phyloP scores from a whole-genome alignment of 2,797 vertebrate genomes.

The Parotocinclus haroldoi region DNA sequence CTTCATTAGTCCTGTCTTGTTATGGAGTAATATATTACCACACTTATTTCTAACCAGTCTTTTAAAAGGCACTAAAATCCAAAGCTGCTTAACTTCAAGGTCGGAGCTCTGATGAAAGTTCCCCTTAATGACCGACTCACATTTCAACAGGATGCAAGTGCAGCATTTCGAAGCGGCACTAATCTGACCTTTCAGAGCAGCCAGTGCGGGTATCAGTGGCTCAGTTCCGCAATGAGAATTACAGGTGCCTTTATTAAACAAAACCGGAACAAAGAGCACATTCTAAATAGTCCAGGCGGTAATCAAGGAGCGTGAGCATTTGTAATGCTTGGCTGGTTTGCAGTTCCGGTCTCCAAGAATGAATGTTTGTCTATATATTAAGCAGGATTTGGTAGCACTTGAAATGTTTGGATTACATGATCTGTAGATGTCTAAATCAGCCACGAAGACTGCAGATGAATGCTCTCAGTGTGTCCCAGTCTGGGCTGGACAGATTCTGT shows the following conservation, averaged over 20 bases:
- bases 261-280: slow-evolving; percentile 43
- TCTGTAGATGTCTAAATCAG: background rate
- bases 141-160: slow-evolving; percentile 37
- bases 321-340: slow-evolving; percentile 27
- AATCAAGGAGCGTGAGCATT: slow-evolving; percentile 33
- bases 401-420: slow-evolving; percentile 1
- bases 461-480: background rate
- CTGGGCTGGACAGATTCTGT: background rate
- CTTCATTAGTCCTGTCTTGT: slow-evolving; percentile 11
- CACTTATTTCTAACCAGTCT: background rate
- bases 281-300: slow-evolving; percentile 37
- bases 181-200: slow-evolving; percentile 33
- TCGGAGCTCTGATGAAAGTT: slow-evolving; percentile 20
- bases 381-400: slow-evolving; percentile 5
- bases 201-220: slow-evolving; percentile 40
- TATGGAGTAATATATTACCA: slow-evolving; percentile 8
- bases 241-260: slow-evolving; percentile 46
- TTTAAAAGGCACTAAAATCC: slow-evolving; percentile 28
- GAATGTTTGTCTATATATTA: slow-evolving; percentile 14
- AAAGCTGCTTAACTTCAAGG: slow-evolving; percentile 7
- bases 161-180: slow-evolving; percentile 32
- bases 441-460: background rate
- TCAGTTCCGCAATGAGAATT: slow-evolving; percentile 34
- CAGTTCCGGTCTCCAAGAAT: slow-evolving; percentile 23
- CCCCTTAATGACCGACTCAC: slow-evolving; percentile 33